These are phyloP conservation scores for Schizothorax lantsangensis DNA, from an alignment of 2,797 vertebrate genomes.

Conservation along the genomic window DNA sequence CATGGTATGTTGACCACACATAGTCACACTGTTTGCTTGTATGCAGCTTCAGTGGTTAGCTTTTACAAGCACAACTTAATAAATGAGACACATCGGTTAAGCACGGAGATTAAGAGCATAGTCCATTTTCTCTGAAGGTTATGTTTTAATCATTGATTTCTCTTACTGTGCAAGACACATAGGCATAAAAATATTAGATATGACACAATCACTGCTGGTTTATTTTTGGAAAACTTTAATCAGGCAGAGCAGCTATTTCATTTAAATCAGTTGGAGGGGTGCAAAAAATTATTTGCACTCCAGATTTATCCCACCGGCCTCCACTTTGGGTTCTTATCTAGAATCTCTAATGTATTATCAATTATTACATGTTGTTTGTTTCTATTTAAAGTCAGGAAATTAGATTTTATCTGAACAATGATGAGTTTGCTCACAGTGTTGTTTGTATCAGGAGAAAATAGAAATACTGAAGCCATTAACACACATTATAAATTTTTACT, in stretches of 20 bases:
- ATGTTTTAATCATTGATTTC: not conserved
- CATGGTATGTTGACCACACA: not conserved
- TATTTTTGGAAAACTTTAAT: not conserved
- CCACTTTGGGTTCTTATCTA: not conserved
- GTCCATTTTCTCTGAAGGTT: not conserved
- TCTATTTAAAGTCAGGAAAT: conserved; percentile 8
- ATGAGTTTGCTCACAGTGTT: not conserved
- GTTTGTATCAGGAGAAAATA: not conserved
- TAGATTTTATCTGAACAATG: not conserved
- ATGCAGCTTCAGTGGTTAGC: not conserved
- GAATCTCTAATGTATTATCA: not conserved
- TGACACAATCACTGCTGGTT: not conserved
- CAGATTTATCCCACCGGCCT: not conserved
- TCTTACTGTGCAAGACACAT: not conserved
- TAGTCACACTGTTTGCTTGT: not conserved
- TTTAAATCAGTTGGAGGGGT: not conserved
- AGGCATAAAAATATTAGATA: not conserved
- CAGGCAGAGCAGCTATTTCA: not conserved
- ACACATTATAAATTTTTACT: not conserved
- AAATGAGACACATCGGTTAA: not conserved
- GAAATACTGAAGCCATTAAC: not conserved
- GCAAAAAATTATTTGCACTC: not conserved
- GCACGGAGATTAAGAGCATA: not conserved
- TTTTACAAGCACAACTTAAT: not conserved
- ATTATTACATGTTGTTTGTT: conserved; percentile 22